These are phyloP conservation scores for Buceros bicornis DNA, from an alignment of 2,797 vertebrate species.

Conservation along the genomic window DNA sequence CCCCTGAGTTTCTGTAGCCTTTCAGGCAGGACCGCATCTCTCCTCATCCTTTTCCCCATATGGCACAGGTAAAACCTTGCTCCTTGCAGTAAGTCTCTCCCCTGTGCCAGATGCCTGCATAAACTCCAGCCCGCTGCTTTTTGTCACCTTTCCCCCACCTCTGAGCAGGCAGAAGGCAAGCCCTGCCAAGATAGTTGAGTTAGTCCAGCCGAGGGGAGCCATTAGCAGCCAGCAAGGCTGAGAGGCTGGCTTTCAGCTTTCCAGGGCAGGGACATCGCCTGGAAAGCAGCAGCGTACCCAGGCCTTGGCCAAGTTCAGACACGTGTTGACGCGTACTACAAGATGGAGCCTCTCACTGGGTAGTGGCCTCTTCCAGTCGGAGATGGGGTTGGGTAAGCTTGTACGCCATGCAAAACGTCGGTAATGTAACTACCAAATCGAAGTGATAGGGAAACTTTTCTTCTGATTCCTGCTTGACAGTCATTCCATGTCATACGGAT, in stretches of 20 bases:
- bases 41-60: not conserved
- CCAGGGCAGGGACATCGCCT: constrained; percentile 2
- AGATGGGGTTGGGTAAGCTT: not conserved
- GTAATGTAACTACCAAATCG: not conserved
- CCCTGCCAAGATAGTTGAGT: rapidly evolving
- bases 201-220: not conserved
- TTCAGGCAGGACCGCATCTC: not conserved
- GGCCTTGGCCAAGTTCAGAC: constrained; percentile 19
- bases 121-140: not conserved
- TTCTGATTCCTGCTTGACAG: not conserved
- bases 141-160: rapidly evolving
- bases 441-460: not conserved
- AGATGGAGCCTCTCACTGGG: constrained; percentile 17
- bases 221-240: not conserved
- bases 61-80: not conserved
- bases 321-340: not conserved
- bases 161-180: not conserved
- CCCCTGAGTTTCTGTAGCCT: not conserved
- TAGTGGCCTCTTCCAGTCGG: not conserved
- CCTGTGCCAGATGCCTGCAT: rapidly evolving
- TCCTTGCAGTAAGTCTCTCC: rapidly evolving
- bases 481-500: rapidly evolving
- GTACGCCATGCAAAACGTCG: not conserved
- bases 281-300: not conserved
- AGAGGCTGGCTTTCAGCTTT: not conserved